phyloP scores from a whole-genome alignment of 2,888 invertebrate species.

The Himalopsyche kuldschensis region DNA sequence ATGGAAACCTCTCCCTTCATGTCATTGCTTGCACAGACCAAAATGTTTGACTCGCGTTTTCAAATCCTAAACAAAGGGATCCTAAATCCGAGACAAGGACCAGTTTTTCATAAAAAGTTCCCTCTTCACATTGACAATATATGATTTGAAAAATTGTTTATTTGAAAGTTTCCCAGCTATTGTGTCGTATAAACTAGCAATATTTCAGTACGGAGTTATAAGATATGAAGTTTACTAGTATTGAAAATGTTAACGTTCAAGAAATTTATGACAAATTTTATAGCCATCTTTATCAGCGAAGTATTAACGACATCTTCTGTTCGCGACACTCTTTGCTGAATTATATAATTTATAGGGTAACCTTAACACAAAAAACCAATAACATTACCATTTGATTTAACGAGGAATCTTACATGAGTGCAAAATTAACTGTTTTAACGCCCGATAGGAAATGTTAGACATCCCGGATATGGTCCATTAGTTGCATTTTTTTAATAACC shows the following conservation, averaged over 20 bases:
- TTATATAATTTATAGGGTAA: neutral
- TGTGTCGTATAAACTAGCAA: neutral
- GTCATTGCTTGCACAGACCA: no score
- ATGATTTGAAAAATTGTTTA: neutral
- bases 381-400: neutral
- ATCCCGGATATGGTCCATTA: no score
- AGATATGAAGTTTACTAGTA: neutral
- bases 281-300: neutral
- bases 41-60: no score
- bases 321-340: neutral
- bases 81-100: no score
- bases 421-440: no score
- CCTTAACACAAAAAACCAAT: neutral
- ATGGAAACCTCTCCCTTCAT: no score
- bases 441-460: no score
- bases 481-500: no score
- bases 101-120: no score
- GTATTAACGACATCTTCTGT: neutral
- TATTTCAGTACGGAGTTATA: neutral
- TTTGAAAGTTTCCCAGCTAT: neutral
- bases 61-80: no score
- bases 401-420: no score
- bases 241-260: neutral
- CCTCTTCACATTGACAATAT: no score
- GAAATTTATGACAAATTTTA: neutral